Base-by-base conservation (phyloP, 2,888 invertebrate species). In the Coelopa pilipes region DNA sequence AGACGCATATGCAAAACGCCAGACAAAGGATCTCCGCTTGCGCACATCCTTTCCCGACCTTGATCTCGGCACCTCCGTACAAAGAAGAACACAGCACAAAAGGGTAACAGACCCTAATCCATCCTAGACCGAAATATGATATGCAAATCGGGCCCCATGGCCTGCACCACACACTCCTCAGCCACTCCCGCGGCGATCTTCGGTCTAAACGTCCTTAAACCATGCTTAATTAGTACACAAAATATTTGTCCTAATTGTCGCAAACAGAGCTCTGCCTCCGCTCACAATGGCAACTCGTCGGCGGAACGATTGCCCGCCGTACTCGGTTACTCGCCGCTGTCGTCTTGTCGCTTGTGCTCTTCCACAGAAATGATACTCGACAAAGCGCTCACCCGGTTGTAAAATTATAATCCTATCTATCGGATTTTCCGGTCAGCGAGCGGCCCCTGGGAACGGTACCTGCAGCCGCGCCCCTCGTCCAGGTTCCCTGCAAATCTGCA, bases 211-310 rank as follows among this genome's bases (percentile, higher is more conserved):
- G 34, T n/a, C 57, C 60, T 17, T 59, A 60, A 76, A 77, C 78
- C 79, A 47, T 80, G 79, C 79, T 82, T 81, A 84, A 85, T 84
- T 84, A 84, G 81, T 81, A 81, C 80, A 79, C 82, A 85, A 84
- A 84, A 84, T 84, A 84, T 84, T 84, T 83, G 82, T 80, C 79
- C 78, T 83, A 84, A 84, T 84, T 84, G 82, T 75, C 66, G 50
- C 34, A 34, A 63, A 70, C 60, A 74, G 59, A 67, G 49, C 49
- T 65, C 46, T 47, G 21, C 59, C 59, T 46, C 71, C 45, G 34
- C 19, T 71, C 17, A 65, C 71, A 65, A 62, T 34, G 19, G 21
- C 21, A 50, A 24, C 21, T 45, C 63, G 60, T 47, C 70, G 21
- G 19, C 50, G n/a, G 60, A 60, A 15, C 50, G 24, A 70, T 70